Conservation (phyloP, 2,888 invertebrate genomes). For the Orthosia gracilis region DNA sequence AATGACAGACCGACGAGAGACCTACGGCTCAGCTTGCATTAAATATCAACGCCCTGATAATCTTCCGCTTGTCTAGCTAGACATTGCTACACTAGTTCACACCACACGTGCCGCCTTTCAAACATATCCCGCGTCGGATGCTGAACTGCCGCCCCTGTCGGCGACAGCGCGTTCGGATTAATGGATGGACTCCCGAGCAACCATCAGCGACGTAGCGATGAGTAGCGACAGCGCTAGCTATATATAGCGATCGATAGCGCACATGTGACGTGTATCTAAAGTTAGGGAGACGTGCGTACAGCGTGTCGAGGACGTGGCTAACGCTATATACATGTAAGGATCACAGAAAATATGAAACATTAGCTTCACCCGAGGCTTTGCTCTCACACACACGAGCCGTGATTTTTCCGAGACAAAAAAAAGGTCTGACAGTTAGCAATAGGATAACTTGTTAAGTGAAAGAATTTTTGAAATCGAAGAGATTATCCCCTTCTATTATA, state of each 20-base stretch:
- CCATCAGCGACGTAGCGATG: constrained; percentile 1
- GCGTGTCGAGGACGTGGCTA: background rate
- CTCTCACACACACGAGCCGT: too few relatives aligned
- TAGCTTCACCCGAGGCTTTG: too few relatives aligned
- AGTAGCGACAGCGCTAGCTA: too few relatives aligned
- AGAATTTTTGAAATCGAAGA: too few relatives aligned
- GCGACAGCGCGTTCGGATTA: constrained; percentile 17
- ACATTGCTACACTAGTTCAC: background rate
- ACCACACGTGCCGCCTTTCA: background rate
- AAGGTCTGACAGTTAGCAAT: too few relatives aligned
- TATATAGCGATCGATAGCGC: constrained; percentile 31
- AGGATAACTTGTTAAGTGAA: too few relatives aligned
- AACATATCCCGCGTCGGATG: background rate
- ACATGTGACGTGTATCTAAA: constrained; percentile 13
- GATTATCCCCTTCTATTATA: too few relatives aligned
- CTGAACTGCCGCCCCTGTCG: background rate
- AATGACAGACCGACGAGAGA: too few relatives aligned
- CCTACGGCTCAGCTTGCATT: too few relatives aligned
- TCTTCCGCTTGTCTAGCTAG: background rate
- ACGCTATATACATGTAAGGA: background rate
- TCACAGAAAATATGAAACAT: background rate
- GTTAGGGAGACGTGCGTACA: background rate
- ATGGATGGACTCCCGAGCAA: constrained; percentile 19
- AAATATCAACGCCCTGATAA: background rate
- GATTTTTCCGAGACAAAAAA: too few relatives aligned